Conservation (phyloP, 1,140 invertebrate genomes). For the Andrena cerasifolii region DNA sequence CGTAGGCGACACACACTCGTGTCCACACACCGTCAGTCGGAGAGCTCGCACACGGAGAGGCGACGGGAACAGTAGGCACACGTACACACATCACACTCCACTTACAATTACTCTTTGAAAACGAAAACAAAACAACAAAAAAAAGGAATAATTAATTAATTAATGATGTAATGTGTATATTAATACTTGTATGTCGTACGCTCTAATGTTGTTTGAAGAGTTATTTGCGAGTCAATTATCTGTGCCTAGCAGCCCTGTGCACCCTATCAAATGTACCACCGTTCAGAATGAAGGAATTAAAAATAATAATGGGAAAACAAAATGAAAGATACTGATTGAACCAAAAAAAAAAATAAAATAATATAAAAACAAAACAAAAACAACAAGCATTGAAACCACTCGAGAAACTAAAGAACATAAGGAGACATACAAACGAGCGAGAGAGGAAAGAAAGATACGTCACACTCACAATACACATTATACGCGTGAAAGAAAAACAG, state of each 20-base stretch:
- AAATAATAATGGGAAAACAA: slow-evolving; percentile 69
- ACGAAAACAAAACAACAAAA: slow-evolving; percentile 59
- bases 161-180: slow-evolving; percentile 79
- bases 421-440: slow-evolving; percentile 38
- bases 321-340: slow-evolving; percentile 51
- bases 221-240: slow-evolving; percentile 84
- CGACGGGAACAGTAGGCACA: slow-evolving; percentile 38
- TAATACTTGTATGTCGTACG: slow-evolving; percentile 82
- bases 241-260: slow-evolving; percentile 83
- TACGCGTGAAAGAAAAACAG: slow-evolving; percentile 27
- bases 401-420: slow-evolving; percentile 59
- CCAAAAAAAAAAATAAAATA: slow-evolving; percentile 74
- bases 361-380: slow-evolving; percentile 52
- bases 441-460: slow-evolving; percentile 16
- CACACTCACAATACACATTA: slow-evolving; percentile 35
- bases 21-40: not conserved
- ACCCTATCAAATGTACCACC: slow-evolving; percentile 82
- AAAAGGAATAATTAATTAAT: slow-evolving; percentile 47
- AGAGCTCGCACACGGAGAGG: not conserved
- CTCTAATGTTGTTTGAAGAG: slow-evolving; percentile 83
- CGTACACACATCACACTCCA: slow-evolving; percentile 65
- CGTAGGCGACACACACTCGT: slow-evolving; percentile 16
- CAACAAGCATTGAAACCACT: slow-evolving; percentile 50
- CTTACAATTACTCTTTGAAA: slow-evolving; percentile 68
- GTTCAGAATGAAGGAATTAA: slow-evolving; percentile 77